Base-by-base conservation (phyloP, 2,113 vertebrate genomes). In the Rhagologus leucostigma region DNA sequence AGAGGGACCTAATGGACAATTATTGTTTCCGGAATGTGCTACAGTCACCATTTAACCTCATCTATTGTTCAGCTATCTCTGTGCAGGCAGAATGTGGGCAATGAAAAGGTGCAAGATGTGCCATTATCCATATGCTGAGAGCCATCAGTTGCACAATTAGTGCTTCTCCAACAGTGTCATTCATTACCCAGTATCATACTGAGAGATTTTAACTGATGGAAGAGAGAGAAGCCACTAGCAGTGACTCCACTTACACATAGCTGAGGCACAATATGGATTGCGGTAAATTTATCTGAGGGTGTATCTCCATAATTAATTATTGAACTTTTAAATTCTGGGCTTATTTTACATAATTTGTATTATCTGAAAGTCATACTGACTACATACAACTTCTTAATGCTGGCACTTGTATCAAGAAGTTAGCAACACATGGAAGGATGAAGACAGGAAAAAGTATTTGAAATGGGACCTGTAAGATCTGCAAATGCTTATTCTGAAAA, bases 101-200 rank as follows among this genome's bases (percentile, higher is more conserved):
- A 37, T 85, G 60, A 91, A 87, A 95, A 93, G 85, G 91, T 90
- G 59, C 27, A 91, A 91, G 87, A 77, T 91, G n/a, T 44, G 63
- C 46, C 65, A 75, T 96, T 94, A 93, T 46, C 95, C 94, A 95
- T 94, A 96, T 93, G 89, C 52, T 91, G 59, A 83, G 64, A 84
- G 73, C 71, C 68, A 74, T 93, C 84, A 83, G 39, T 67, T 88
- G 57, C 64, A 92, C 71, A 19, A 64, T 91, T 92, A 94, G 10
- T 81, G 82, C 84, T 84, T 56, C 62, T 93, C 67, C 80, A 91
- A 90, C 30, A 90, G 71, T 0, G 4, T 29, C 19, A 74, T 90
- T 90, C 84, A 96, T 89, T 88, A 89, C 42, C 74, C 50, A 82
- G 39, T 9, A 88, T 67, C 49, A 69, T 42, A 85, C 30, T 65